phyloP scores from a whole-genome alignment of 2,888 invertebrate genomes.

The Andrena chrysosceles region DNA sequence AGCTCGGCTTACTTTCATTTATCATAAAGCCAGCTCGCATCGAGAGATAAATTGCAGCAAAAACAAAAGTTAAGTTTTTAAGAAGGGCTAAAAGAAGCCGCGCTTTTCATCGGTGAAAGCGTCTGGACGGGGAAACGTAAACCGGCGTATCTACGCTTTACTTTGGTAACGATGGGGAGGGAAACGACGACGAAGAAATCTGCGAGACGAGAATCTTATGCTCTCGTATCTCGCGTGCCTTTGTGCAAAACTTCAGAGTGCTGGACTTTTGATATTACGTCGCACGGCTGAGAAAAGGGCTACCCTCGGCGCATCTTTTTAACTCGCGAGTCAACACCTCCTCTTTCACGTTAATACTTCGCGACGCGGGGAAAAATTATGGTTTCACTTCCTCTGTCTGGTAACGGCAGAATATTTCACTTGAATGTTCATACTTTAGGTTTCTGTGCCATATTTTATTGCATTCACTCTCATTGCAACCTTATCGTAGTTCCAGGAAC shows the following conservation, averaged over 20 bases:
- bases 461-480: not conserved
- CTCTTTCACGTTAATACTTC: slow-evolving; percentile 8
- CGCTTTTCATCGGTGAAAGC: slow-evolving; percentile 42
- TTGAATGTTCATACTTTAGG: not conserved
- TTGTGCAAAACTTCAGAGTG: slow-evolving; percentile 46
- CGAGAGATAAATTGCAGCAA: slow-evolving; percentile 44
- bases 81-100: not conserved
- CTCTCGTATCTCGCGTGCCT: slow-evolving; percentile 29
- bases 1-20: slow-evolving; percentile 39
- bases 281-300: slow-evolving; percentile 20
- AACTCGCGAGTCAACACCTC: slow-evolving; percentile 29
- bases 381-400: not conserved
- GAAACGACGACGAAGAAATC: not conserved
- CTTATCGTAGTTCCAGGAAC: too few relatives aligned
- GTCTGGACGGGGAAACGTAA: slow-evolving; percentile 22
- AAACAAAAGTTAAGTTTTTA: slow-evolving; percentile 34
- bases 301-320: slow-evolving; percentile 24
- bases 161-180: not conserved
- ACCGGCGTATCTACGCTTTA: slow-evolving; percentile 28
- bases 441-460: not conserved
- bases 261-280: slow-evolving; percentile 51
- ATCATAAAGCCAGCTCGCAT: slow-evolving; percentile 16
- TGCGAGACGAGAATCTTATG: slow-evolving; percentile 38
- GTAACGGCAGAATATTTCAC: slow-evolving; percentile 4
- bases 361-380: slow-evolving; percentile 1